Percentiles rank a stretch among this genome's conserved stretches.
Evolutionary conservation across 1,140 invertebrate species (phyloP).

Genomic region (Heliothis subflexa): DNA sequence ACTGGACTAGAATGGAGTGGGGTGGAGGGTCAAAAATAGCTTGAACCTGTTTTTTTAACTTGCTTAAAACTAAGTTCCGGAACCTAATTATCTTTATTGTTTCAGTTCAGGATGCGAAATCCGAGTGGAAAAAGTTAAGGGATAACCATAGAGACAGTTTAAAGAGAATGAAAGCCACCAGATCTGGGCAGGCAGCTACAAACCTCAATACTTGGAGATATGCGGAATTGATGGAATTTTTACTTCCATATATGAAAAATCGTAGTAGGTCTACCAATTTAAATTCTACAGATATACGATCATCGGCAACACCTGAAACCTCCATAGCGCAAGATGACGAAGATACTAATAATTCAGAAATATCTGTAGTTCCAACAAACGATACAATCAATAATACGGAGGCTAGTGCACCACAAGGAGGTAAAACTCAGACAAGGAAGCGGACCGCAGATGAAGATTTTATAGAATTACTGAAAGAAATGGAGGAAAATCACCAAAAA

Average conservation of each 20-base stretch:
- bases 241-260: slow-evolving; percentile 17
- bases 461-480: slow-evolving; percentile 30
- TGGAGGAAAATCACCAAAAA: slow-evolving; percentile 32
- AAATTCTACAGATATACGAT: slow-evolving; percentile 31
- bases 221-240: slow-evolving; percentile 1
- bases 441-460: slow-evolving; percentile 24
- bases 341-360: slow-evolving; percentile 21
- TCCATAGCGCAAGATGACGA: slow-evolving; percentile 15
- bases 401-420: slow-evolving; percentile 26
- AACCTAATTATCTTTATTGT: not conserved
- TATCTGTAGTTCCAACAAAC: slow-evolving; percentile 22
- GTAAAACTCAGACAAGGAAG: slow-evolving; percentile 23
- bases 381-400: slow-evolving; percentile 24
- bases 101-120: slow-evolving; percentile 16
- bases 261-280: slow-evolving; percentile 22
- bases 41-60: too few species aligned
- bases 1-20: slow-evolving; percentile 47
- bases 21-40: not conserved
- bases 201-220: slow-evolving; percentile 6
- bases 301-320: slow-evolving; percentile 31
- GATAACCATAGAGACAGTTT: slow-evolving; percentile 15
- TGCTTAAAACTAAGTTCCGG: too few species aligned
- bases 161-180: slow-evolving; percentile 22
- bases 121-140: slow-evolving; percentile 25
- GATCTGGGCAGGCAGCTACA: not conserved